Conservation (phyloP, 2,797 vertebrate genomes). For the Acipenser ruthenus region DNA sequence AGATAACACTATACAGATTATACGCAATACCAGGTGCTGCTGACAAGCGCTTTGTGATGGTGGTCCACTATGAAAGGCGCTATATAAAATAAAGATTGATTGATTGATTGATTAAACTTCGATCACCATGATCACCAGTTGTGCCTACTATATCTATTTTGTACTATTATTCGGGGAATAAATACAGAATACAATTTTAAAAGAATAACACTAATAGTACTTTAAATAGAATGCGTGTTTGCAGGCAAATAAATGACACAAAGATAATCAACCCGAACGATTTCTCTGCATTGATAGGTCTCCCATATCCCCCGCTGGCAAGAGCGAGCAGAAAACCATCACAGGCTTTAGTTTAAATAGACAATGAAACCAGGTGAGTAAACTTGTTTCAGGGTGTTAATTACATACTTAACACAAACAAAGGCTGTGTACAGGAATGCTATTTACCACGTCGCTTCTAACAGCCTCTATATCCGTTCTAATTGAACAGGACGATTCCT, state of each 20-base stretch:
- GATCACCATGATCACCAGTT: no score
- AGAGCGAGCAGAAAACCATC: conserved; percentile 43
- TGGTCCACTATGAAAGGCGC: no score
- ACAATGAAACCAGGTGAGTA: conserved; percentile 40
- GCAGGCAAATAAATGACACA: conserved; percentile 17
- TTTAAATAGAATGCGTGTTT: no score
- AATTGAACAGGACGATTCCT: conserved; percentile 31
- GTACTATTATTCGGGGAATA: no score
- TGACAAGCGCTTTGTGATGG: no score
- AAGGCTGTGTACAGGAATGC: conserved; percentile 33
- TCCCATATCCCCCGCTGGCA: conserved; percentile 26
- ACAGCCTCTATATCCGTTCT: conserved; percentile 43
- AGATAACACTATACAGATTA: no score
- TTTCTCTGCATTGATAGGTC: conserved; percentile 15
- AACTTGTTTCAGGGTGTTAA: conserved; percentile 56
- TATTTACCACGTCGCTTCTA: conserved; percentile 37
- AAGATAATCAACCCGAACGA: conserved; percentile 32
- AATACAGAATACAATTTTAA: no score
- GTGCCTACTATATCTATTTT: no score
- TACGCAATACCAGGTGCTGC: no score
- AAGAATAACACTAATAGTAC: no score
- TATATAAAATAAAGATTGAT: no score
- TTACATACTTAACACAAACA: conserved; percentile 43
- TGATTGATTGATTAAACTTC: no score
- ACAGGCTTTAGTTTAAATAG: conserved; percentile 37